Evolutionary conservation across 1,140 invertebrate species (phyloP).

Genomic region (Drosophila sp.): DNA sequence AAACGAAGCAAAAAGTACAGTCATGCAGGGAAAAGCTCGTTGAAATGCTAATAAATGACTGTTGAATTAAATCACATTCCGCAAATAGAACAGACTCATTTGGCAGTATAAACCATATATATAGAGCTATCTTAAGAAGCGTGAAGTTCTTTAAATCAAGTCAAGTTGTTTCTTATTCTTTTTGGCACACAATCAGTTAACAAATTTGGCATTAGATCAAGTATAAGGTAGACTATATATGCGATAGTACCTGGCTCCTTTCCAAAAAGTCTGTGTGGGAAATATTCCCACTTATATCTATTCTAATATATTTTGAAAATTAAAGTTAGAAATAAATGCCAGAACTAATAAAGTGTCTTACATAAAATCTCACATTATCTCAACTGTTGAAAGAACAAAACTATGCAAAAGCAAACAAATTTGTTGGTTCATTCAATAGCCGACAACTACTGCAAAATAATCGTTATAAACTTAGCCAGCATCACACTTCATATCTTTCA

Average conservation of each 20-base stretch:
- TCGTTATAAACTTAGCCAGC: constrained; percentile 27
- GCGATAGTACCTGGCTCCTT: too few relatives aligned
- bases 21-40: constrained; percentile 1
- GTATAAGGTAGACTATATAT: neutral
- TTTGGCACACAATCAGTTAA: neutral
- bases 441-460: neutral
- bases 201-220: neutral
- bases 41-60: constrained; percentile 29
- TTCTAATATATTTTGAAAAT: too few relatives aligned
- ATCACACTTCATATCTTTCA: constrained; percentile 22
- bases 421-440: neutral
- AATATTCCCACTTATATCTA: too few relatives aligned
- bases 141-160: neutral
- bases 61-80: constrained; percentile 10
- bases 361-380: neutral
- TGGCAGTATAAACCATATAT: neutral
- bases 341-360: too few relatives aligned
- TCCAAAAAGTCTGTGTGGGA: too few relatives aligned
- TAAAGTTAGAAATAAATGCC: too few relatives aligned
- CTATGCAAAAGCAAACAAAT: neutral
- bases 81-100: neutral
- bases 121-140: neutral
- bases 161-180: neutral
- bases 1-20: constrained; percentile 12
- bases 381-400: too few relatives aligned